Evolutionary conservation across 2,888 invertebrate genomes (phyloP).

Genomic region (Ormyrus labotus): DNA sequence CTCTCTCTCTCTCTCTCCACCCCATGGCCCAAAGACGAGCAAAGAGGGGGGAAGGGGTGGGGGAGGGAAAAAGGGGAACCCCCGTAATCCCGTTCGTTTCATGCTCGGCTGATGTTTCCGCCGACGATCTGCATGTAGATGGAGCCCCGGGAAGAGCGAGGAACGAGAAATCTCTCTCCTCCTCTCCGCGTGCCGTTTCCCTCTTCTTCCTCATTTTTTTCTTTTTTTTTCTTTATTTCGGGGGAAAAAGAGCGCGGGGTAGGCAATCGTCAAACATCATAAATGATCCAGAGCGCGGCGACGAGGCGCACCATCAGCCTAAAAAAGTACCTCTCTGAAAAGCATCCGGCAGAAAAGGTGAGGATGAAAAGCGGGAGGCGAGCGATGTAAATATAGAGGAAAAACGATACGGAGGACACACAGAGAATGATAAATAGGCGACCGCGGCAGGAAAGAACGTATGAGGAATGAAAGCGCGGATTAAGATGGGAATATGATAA

Average conservation of each 20-base stretch:
- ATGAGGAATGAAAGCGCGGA: neutral
- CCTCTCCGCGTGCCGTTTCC: too few species aligned
- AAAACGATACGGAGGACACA: slow-evolving; percentile 59
- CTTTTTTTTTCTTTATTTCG: neutral
- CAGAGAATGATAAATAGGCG: slow-evolving; percentile 56
- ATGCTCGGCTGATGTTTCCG: neutral
- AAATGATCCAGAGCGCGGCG: slow-evolving; percentile 35
- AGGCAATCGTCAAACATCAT: slow-evolving; percentile 57
- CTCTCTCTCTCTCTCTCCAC: neutral
- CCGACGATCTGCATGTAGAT: neutral
- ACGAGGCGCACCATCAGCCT: neutral
- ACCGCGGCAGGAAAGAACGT: neutral
- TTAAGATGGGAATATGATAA: neutral
- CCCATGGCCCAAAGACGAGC: neutral
- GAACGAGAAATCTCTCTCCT: too few species aligned
- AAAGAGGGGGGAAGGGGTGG: too few species aligned
- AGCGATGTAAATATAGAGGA: slow-evolving; percentile 42
- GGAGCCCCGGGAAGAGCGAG: too few species aligned
- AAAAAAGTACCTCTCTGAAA: slow-evolving; percentile 14
- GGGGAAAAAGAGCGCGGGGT: neutral
- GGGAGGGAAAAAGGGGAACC: too few species aligned
- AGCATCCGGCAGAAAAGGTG: neutral
- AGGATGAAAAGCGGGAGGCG: slow-evolving; percentile 23
- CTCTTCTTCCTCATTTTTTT: too few species aligned
- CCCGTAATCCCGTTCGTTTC: slow-evolving; percentile 20